phyloP scores from a whole-genome alignment of 2,113 vertebrate genomes.

The Acrocephalus kingi region DNA sequence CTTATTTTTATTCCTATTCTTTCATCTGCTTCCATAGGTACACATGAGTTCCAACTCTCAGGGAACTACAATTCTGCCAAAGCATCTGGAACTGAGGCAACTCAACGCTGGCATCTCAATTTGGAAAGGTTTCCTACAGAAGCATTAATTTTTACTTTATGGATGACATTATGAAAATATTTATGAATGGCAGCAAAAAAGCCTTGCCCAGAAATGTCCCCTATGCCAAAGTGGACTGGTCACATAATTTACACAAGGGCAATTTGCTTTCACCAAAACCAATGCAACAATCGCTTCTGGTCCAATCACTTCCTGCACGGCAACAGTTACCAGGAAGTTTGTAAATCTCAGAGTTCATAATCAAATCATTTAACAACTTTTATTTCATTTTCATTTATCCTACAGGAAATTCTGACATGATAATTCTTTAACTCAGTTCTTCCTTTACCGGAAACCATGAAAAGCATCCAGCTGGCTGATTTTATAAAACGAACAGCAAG shows the following conservation, averaged over 20 bases:
- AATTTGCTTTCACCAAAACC: neutral
- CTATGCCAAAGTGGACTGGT: neutral
- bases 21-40: conserved; percentile 51
- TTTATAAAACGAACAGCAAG: conserved; percentile 51
- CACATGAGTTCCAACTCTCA: neutral
- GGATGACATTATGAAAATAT: neutral
- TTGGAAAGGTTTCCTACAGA: neutral
- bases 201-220: neutral
- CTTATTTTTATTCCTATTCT: conserved; percentile 25
- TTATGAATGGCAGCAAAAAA: neutral
- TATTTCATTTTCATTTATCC: conserved; percentile 47
- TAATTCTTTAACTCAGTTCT: conserved; percentile 26
- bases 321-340: neutral
- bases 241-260: neutral
- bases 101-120: neutral
- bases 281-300: fast-evolving
- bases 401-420: conserved; percentile 44
- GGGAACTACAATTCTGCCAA: conserved; percentile 32
- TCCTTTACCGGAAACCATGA: conserved; percentile 16
- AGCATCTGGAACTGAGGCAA: neutral
- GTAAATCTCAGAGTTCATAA: conserved; percentile 14
- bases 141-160: neutral
- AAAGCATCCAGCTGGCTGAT: conserved; percentile 35
- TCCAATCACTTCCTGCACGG: neutral
- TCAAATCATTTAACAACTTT: neutral